Evolutionary conservation across 2,113 vertebrate genomes (phyloP), one percentile per base, ranked within the genome.

Genomic region (Pterophyllum scalare): DNA sequence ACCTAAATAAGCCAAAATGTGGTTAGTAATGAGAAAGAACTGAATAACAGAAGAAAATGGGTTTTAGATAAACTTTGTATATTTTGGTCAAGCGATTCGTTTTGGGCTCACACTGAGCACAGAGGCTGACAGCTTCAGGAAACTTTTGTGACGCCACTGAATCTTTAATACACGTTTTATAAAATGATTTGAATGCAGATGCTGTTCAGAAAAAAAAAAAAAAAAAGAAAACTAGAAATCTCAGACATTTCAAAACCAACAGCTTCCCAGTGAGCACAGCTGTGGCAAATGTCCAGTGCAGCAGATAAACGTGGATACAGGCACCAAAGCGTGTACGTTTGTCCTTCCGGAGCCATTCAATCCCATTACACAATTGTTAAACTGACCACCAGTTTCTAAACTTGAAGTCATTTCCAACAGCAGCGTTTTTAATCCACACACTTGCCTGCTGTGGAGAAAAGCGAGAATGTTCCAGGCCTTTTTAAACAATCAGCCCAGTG

Each of bases 21-120:
- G 8, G 22, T n/a, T 0, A 2, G 43, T 6, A 9, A 46, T 46
- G 14, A 26, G 0, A 26, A 12, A 12, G 3, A 43, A 43, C 38
- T 17, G 13, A n/a, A n/a, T n/a, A 46, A 49, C 58, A 0, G 19
- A 38, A 43, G 13, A 65, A 46, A 40, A 67, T 10, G 17, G 14
- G 19, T 22, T 26, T 65, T 22, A 67, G 22, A 46, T 67, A 26
- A 49, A 46, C 38, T 46, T 46, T 2, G 10, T 14, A 43, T 14
- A 43, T 43, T 43, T 43, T 43, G 12, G 40, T 67, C 14, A 67
- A 46, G 22, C 24, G 46, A 26, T 14, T 5, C 4, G 26, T 46
- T 26, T 11, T 0, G 14, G 22, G 38, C 35, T 65, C 0, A 40
- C 13, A 8, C 7, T 65, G 35, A 65, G 7, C 38, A 19, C 64